Percentiles rank a stretch among this genome's conserved stretches.
phyloP scores from a whole-genome alignment of 2,888 invertebrate genomes.

The Drosophila siamana region DNA sequence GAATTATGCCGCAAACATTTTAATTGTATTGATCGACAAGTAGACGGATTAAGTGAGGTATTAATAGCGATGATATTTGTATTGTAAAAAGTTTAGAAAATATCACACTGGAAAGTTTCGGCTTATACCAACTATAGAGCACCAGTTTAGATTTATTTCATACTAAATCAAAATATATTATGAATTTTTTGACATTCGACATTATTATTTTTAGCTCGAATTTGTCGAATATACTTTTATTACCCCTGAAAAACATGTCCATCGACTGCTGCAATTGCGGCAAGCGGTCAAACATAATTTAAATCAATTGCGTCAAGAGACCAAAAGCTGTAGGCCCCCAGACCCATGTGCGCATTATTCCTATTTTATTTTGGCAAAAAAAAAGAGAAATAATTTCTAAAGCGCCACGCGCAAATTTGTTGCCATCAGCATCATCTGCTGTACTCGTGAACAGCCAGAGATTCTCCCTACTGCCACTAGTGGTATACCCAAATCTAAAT shows the following conservation, averaged over 20 bases:
- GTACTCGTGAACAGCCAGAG: constrained; percentile 39
- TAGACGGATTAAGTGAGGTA: constrained; percentile 28
- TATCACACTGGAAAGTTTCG: not conserved
- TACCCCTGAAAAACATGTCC: constrained; percentile 3
- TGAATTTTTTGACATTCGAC: constrained; percentile 7
- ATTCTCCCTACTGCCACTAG: constrained; percentile 8
- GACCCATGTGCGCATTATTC: constrained; percentile 25
- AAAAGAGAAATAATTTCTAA: constrained; percentile 20
- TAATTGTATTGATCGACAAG: constrained; percentile 4
- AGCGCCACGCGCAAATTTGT: constrained; percentile 54
- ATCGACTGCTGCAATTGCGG: constrained; percentile 33
- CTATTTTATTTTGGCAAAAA: constrained; percentile 23
- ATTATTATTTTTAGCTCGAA: constrained; percentile 44
- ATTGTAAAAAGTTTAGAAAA: not conserved
- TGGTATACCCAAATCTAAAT: constrained; percentile 19
- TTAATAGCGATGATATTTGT: not conserved
- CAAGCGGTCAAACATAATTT: constrained; percentile 41
- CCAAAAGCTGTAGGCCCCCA: not conserved
- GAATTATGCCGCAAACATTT: not conserved
- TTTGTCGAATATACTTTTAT: constrained; percentile 23
- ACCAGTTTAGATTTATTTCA: not conserved
- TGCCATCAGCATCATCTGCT: constrained; percentile 31
- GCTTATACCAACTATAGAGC: not conserved
- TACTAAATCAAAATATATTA: not conserved
- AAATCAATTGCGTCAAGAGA: constrained; percentile 55